A percentile compares a stretch with the other conserved stretches of the same genome.
These are phyloP conservation scores for Caenorhabditis sp. DNA, from an alignment of 2,888 invertebrate species.

Conservation along the genomic window DNA sequence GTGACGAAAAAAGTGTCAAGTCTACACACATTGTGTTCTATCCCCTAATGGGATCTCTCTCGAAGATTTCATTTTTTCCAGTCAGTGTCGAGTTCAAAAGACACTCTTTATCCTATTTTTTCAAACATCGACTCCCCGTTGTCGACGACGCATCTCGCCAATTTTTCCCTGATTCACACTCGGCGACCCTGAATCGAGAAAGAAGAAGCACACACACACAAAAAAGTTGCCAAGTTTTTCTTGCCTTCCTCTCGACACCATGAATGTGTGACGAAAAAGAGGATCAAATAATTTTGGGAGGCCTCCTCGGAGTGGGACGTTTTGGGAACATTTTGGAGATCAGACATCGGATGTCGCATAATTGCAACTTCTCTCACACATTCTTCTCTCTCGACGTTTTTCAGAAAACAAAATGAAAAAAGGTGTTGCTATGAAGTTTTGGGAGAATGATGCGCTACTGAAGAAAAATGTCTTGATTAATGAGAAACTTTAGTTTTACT, in stretches of 20 bases:
- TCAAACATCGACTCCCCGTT: conserved; percentile 47
- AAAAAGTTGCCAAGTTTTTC: conserved; percentile 56
- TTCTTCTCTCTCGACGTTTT: conserved; percentile 12
- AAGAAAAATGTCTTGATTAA: conserved; percentile 18
- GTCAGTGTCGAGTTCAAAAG: conserved; percentile 60
- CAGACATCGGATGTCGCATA: conserved; percentile 57
- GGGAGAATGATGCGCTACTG: neutral
- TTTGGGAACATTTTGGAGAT: conserved; percentile 59
- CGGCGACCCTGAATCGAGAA: conserved; percentile 9
- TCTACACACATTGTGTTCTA: conserved; percentile 63
- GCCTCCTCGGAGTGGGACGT: conserved; percentile 57
- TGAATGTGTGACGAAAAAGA: conserved; percentile 60
- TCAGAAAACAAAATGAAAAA: conserved; percentile 22
- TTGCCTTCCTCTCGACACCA: conserved; percentile 9
- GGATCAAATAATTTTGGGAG: conserved; percentile 61
- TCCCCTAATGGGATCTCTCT: conserved; percentile 63
- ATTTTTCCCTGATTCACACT: conserved; percentile 55
- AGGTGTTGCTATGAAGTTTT: neutral
- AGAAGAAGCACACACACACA: conserved; percentile 12
- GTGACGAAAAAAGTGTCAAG: conserved; percentile 52
- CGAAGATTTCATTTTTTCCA: conserved; percentile 65
- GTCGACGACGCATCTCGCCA: conserved; percentile 38
- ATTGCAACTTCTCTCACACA: conserved; percentile 46
- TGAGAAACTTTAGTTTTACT: neutral
- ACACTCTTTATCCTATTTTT: conserved; percentile 60